phyloP scores from a whole-genome alignment of 2,888 invertebrate genomes.

The Caenorhabditis sp. region DNA sequence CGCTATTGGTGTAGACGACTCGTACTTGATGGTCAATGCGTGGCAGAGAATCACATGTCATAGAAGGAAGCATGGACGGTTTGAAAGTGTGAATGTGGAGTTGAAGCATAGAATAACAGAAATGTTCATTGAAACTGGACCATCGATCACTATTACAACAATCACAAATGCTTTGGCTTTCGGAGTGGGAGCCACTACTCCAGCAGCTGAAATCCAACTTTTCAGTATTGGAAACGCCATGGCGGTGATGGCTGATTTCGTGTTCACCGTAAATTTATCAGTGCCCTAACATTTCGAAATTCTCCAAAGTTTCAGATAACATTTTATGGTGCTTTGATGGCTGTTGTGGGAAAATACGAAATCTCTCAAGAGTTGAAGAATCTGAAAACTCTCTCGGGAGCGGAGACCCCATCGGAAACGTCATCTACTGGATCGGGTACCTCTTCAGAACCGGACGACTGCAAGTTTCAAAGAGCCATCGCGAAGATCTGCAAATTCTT shows the following conservation, averaged over 20 bases:
- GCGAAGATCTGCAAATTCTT: constrained; percentile 69
- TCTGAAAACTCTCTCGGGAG: constrained; percentile 4
- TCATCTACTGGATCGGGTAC: constrained; percentile 31
- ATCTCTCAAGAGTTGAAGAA: constrained; percentile 52
- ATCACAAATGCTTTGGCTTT: constrained; percentile 79
- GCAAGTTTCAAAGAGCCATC: constrained; percentile 35
- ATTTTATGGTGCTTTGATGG: constrained; percentile 80
- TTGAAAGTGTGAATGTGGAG: constrained; percentile 54
- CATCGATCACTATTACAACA: constrained; percentile 80
- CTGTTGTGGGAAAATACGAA: constrained; percentile 77
- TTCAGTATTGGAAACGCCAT: constrained; percentile 82
- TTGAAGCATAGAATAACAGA: constrained; percentile 69
- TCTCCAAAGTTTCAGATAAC: constrained; percentile 71
- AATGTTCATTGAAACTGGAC: constrained; percentile 76
- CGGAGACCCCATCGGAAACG: constrained; percentile 23
- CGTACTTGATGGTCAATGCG: constrained; percentile 81
- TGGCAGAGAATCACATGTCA: constrained; percentile 79
- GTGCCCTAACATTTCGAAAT: neutral
- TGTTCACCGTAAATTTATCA: constrained; percentile 71
- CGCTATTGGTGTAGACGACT: constrained; percentile 82
- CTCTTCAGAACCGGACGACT: constrained; percentile 45
- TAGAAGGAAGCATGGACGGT: constrained; percentile 47
- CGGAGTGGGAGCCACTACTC: constrained; percentile 79
- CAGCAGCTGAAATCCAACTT: constrained; percentile 82
- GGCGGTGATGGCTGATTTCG: constrained; percentile 78